Evolutionary conservation across 2,113 vertebrate species (phyloP), one percentile per base, ranked within the genome.

Genomic region (Gasterosteus nipponicus): DNA sequence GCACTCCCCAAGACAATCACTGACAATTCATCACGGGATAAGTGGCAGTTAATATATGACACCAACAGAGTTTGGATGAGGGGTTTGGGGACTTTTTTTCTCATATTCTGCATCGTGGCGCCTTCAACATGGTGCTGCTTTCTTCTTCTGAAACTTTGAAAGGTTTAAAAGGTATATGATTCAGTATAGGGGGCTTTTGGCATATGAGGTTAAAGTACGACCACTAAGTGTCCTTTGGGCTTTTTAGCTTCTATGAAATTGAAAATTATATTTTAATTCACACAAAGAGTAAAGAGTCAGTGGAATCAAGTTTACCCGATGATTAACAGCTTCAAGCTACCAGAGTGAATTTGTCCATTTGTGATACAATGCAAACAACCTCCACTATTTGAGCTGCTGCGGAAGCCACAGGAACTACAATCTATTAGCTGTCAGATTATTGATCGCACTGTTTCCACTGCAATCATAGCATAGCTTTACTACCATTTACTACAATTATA

Each of bases 21-120:
- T 75, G 64, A 78, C 60, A 75, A 86, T 82, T 80, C 75, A 87
- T 83, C 79, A 79, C 18, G 79, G 69, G 53, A 1, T 65, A 77
- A 70, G 42, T 75, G 64, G 73, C 29, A 82, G 53, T 74, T 77
- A 46, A 9, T 67, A 35, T 22, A 54, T 49, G 31, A 74, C 46
- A 62, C 53, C 69, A 33, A 72, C 19, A 62, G 19, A 18, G 68
- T 61, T 39, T 59, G 51, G 38, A 44, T 59, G n/a, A 56, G 29
- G n/a, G 14, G 31, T 42, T n/a, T 15, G 59, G 19, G 15, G 15
- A 39, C 12, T 61, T 41, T 51, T 26, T 26, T 15, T 51, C 33
- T 46, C 7, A 0, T 35, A 62, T 38, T 38, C 35, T 7, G 4
- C 35, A 26, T 26, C 22, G 22, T 26, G 19, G 62, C 41, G 41